Evolutionary conservation across 2,113 vertebrate species (phyloP).

Genomic region (Channa maculata): DNA sequence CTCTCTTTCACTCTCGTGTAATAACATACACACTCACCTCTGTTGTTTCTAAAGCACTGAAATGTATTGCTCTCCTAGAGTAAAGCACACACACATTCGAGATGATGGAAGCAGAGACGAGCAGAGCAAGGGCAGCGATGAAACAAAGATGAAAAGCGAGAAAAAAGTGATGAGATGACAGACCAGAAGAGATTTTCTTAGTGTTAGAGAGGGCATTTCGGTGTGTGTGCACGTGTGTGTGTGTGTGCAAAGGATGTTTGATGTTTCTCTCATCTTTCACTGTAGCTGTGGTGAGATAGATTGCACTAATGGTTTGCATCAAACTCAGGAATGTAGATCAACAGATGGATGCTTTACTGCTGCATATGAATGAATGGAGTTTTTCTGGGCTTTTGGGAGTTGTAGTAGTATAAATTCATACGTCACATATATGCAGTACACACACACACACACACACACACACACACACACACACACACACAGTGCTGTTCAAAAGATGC

Average conservation of each 20-base stretch:
- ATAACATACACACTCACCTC: neutral
- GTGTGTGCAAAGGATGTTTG: constrained; percentile 28
- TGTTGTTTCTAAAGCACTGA: constrained; percentile 31
- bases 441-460: constrained; percentile 1
- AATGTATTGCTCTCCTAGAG: constrained; percentile 12
- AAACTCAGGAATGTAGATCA: constrained; percentile 75
- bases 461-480: neutral
- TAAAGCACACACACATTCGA: constrained; percentile 36
- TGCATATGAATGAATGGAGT: constrained; percentile 14
- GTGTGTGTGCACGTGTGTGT: neutral
- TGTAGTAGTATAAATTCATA: neutral
- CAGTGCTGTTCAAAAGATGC: constrained; percentile 5
- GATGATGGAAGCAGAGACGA: constrained; percentile 28
- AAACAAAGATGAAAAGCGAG: constrained; percentile 40
- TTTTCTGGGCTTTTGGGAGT: too few species aligned
- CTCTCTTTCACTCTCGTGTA: neutral
- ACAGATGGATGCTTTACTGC: constrained; percentile 56
- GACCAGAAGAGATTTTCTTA: constrained; percentile 13
- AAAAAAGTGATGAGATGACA: constrained; percentile 22
- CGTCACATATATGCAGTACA: constrained; percentile 4
- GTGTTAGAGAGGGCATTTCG: neutral
- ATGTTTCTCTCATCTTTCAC: constrained; percentile 55
- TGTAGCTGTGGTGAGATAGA: constrained; percentile 39
- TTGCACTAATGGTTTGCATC: constrained; percentile 56
- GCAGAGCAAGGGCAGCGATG: constrained; percentile 26